phyloP scores from a whole-genome alignment of 2,113 vertebrate species.

The Falco punctatus region DNA sequence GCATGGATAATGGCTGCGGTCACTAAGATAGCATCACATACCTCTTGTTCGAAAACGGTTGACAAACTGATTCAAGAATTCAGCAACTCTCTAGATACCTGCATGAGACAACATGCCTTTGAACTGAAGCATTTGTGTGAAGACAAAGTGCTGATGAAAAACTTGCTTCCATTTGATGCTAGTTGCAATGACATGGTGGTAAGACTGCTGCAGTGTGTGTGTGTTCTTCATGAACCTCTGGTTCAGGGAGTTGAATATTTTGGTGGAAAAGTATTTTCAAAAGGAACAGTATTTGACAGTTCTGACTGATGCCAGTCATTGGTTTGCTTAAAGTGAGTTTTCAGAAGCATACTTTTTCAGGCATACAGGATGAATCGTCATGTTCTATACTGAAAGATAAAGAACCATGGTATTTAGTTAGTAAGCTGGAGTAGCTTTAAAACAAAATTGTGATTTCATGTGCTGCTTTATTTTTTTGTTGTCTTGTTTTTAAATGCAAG shows the following conservation, averaged over 20 bases:
- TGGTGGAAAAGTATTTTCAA: neutral
- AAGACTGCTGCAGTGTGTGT: neutral
- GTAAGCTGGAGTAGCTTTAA: neutral
- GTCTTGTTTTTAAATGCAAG: neutral
- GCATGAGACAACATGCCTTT: slow-evolving; percentile 87
- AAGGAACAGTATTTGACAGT: neutral
- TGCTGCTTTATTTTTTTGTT: neutral
- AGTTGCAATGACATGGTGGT: slow-evolving; percentile 77
- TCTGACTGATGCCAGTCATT: neutral
- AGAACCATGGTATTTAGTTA: neutral
- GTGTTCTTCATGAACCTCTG: neutral
- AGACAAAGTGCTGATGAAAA: slow-evolving; percentile 79
- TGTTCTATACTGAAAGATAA: neutral
- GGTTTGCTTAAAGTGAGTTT: neutral
- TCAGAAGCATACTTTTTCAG: neutral
- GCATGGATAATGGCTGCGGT: slow-evolving; percentile 88
- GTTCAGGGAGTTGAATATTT: neutral
- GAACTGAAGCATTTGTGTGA: slow-evolving; percentile 86
- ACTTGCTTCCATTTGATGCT: slow-evolving; percentile 75
- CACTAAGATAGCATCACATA: slow-evolving; percentile 81
- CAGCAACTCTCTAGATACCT: slow-evolving; percentile 84
- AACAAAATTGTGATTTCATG: neutral
- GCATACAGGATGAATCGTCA: neutral
- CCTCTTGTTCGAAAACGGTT: slow-evolving; percentile 61
- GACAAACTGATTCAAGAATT: slow-evolving; percentile 79